These are phyloP conservation scores for Oreochromis tanganicae DNA, from an alignment of 2,113 vertebrate genomes.

Conservation along the genomic window DNA sequence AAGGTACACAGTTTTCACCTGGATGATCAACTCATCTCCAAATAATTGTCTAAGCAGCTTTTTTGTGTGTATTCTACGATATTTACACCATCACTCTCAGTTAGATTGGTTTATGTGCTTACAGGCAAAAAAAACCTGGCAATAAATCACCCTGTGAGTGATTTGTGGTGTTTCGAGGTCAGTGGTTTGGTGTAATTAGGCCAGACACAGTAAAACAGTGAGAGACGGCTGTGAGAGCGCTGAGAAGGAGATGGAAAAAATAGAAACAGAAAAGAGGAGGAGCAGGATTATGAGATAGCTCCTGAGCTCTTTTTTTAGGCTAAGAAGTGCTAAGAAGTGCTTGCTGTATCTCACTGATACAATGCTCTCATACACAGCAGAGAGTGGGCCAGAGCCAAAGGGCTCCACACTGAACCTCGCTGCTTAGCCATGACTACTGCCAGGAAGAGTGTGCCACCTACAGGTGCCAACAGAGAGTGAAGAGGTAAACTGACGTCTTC, in stretches of 20 bases:
- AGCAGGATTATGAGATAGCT: slow-evolving; percentile 8
- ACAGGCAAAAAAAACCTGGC: background rate
- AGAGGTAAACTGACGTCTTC: background rate
- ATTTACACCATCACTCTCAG: background rate
- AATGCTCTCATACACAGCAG: slow-evolving; percentile 58
- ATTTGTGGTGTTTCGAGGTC: background rate
- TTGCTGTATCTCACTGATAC: slow-evolving; percentile 57
- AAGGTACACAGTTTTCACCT: background rate
- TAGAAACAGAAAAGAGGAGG: background rate
- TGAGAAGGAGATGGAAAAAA: background rate
- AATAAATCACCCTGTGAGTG: background rate
- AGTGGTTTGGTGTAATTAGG: background rate
- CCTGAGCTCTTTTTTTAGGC: slow-evolving; percentile 26
- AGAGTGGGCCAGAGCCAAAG: slow-evolving; percentile 11
- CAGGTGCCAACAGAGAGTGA: background rate
- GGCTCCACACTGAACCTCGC: background rate
- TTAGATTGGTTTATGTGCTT: background rate
- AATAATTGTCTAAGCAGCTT: background rate
- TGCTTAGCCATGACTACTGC: background rate
- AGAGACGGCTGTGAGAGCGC: background rate
- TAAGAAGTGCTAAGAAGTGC: slow-evolving; percentile 33
- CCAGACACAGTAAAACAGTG: background rate
- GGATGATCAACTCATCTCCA: background rate
- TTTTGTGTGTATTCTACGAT: background rate
- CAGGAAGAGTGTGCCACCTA: slow-evolving; percentile 60